These are phyloP conservation scores for Thereva unica DNA, from an alignment of 2,888 invertebrate genomes.

Conservation along the genomic window DNA sequence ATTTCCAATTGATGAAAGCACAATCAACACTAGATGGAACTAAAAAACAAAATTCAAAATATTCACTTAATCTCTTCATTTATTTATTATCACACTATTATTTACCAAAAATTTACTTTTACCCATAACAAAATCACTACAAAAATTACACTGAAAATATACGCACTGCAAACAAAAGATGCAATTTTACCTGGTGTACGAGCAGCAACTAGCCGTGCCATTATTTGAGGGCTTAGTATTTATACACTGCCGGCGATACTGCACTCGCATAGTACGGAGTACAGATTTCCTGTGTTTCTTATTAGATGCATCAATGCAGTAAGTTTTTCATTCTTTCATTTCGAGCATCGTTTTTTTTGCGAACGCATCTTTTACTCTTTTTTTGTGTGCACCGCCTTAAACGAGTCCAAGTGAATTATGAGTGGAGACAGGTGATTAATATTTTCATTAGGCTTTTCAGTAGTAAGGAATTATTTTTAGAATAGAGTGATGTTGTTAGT, in stretches of 20 bases:
- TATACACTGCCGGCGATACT: constrained; percentile 19
- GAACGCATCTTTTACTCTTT: constrained; percentile 17
- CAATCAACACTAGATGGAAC: constrained; percentile 1
- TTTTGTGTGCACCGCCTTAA: neutral
- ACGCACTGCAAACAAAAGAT: constrained; percentile 19
- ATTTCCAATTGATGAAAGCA: constrained; percentile 5
- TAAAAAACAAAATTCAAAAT: constrained; percentile 5
- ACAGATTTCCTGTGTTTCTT: constrained; percentile 30
- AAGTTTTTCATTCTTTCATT: neutral
- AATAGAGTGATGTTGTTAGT: too few species aligned
- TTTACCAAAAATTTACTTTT: constrained; percentile 21
- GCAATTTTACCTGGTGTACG: constrained; percentile 12
- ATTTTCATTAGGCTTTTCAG: too few species aligned
- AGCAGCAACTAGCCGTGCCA: constrained; percentile 26
- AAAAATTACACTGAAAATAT: constrained; percentile 1
- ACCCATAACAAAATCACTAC: constrained; percentile 18
- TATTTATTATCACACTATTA: neutral
- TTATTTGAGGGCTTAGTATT: constrained; percentile 33
- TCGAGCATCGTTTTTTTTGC: constrained; percentile 8
- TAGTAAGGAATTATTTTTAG: too few species aligned
- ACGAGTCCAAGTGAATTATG: too few species aligned
- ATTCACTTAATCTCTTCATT: neutral
- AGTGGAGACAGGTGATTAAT: too few species aligned
- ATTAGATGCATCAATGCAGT: constrained; percentile 9
- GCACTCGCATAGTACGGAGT: constrained; percentile 2